Evolutionary conservation across 2,888 invertebrate genomes (phyloP), one percentile per base, ranked within the genome.

Genomic region (Tetropium fuscum): DNA sequence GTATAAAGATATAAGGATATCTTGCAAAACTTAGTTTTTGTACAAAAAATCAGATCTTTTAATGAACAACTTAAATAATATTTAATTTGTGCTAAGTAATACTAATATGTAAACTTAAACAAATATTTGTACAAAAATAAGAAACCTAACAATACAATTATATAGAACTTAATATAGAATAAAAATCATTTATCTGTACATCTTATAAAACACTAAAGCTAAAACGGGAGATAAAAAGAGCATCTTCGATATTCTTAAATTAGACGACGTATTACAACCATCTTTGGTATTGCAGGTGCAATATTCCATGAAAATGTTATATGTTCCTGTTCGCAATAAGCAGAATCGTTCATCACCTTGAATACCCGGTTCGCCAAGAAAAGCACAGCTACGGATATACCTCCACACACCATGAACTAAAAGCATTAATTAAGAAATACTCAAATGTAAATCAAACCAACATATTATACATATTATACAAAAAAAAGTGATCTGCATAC

Each of bases 241-340:
- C n/a, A 62, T n/a, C 7, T 51, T 53, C 5, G 69, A 69, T 10
- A 53, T 45, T 48, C 34, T 58, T 18, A 63, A 27, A 41, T 66
- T 54, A 6, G 72, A 68, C 2, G 73, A 71, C 11, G 87, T 81
- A 79, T 96, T 96, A 78, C 96, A 96, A 0, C 95, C 95, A 79
- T 96, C 95, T 81, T 95, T 95, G 74, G 92, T 93, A 73, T 93
- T 93, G 73, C 96, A 96, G 0, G 95, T 95, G 78, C 96, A 97
- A 74, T 93, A 95, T 81, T 97, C 96, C 84, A 94, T 90, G 78
- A 95, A 96, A 68, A 97, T 94, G 78, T 97, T 95, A 81, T 94
- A 95, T 0, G 94, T 94, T 13, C 95, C 95, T 0, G 94, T 93
- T 73, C 95, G 86, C 91, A 95, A 93, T 7, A 95, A 83, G 71